Conservation (phyloP, 1,140 invertebrate genomes). For the Lepidurus packardi region DNA sequence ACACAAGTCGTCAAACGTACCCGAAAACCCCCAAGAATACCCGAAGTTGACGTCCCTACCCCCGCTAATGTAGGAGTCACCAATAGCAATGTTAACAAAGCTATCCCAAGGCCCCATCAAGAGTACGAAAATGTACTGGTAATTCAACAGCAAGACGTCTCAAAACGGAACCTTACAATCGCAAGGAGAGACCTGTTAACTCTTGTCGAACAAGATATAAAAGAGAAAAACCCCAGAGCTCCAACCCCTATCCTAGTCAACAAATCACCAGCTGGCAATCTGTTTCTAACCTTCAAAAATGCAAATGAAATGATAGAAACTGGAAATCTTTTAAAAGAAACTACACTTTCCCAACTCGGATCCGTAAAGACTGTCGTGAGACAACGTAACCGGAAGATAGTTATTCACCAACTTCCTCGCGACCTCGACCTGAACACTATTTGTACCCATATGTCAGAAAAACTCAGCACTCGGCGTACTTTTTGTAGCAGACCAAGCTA, state of each 20-base stretch:
- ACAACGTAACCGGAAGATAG: background rate
- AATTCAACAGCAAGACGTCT: too few species aligned
- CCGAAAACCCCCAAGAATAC: too few species aligned
- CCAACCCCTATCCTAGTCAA: background rate
- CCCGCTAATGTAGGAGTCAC: too few species aligned
- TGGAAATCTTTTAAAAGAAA: background rate
- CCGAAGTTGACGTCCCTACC: too few species aligned
- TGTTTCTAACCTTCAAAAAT: background rate
- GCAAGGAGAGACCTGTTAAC: too few species aligned
- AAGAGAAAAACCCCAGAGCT: too few species aligned
- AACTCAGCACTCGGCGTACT: background rate
- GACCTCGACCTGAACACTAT: background rate
- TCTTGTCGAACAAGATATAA: too few species aligned
- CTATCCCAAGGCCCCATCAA: too few species aligned
- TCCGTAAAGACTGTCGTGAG: background rate
- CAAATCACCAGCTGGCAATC: background rate
- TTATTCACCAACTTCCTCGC: conserved; percentile 24
- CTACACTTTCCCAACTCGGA: background rate
- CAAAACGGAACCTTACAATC: too few species aligned
- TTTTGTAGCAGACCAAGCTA: background rate
- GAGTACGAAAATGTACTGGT: too few species aligned
- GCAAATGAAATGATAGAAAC: background rate
- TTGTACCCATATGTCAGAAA: background rate
- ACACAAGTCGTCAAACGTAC: too few species aligned
- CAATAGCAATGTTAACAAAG: too few species aligned